phyloP scores from a whole-genome alignment of 2,797 vertebrate species.

The Tarsius wallacei region DNA sequence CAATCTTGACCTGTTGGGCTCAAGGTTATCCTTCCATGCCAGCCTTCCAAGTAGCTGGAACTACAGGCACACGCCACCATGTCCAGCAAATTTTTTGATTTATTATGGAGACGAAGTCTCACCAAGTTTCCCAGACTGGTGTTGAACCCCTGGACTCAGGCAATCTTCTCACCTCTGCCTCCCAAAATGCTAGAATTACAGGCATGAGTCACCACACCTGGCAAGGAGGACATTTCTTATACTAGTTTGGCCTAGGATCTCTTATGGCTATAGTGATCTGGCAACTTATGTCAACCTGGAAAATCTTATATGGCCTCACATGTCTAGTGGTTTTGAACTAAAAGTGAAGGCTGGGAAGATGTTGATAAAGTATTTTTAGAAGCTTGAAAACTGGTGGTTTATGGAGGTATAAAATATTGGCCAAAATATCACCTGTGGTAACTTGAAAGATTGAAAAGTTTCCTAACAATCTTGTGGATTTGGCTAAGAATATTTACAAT shows the following conservation, averaged over 20 bases:
- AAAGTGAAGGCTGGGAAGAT: neutral
- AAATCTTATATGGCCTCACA: neutral
- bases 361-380: neutral
- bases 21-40: no score
- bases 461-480: neutral
- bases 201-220: no score
- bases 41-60: no score
- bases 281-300: neutral
- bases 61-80: no score
- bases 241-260: neutral
- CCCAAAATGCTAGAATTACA: no score
- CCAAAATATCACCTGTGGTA: neutral
- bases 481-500: conserved; percentile 7
- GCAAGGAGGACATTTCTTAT: neutral
- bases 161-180: no score
- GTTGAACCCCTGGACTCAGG: no score
- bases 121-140: no score
- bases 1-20: no score
- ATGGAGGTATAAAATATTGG: neutral
- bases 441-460: neutral
- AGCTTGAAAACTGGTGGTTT: neutral
- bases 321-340: neutral
- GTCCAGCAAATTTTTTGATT: no score
- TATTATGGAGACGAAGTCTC: no score
- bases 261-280: neutral